A percentile compares a stretch with the other conserved stretches of the same genome.
Evolutionary conservation across 2,797 vertebrate species (phyloP).

Genomic region (Malurus leucopterus): DNA sequence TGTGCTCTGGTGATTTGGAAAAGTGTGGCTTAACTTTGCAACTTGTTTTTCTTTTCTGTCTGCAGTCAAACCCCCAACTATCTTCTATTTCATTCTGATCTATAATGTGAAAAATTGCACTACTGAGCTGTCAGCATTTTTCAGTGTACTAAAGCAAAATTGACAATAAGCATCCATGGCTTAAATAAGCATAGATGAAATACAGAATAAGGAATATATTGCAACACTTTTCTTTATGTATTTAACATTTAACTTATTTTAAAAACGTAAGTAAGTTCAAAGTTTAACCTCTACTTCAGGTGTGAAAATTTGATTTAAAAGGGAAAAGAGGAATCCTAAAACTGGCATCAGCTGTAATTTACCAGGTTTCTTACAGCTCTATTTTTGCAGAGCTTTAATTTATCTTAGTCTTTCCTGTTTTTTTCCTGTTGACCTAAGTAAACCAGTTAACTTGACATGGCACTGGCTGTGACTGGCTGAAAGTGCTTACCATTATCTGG

Average conservation of each 20-base stretch:
- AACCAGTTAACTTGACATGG: slow-evolving; percentile 30
- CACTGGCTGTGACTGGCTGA: slow-evolving; percentile 13
- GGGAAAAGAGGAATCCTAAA: slow-evolving; percentile 13
- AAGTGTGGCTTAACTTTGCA: slow-evolving; percentile 23
- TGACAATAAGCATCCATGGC: background rate
- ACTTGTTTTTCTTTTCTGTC: background rate
- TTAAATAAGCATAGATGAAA: background rate
- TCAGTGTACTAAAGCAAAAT: slow-evolving; percentile 35
- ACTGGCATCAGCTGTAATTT: background rate
- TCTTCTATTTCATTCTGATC: slow-evolving; percentile 38
- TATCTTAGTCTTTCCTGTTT: background rate
- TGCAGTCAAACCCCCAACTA: slow-evolving; percentile 6
- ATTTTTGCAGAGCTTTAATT: background rate
- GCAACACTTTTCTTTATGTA: slow-evolving; percentile 25
- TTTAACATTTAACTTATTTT: slow-evolving; percentile 31
- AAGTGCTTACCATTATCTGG: slow-evolving; percentile 49
- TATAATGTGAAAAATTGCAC: slow-evolving; percentile 73
- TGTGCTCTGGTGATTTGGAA: slow-evolving; percentile 24
- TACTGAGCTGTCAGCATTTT: slow-evolving; percentile 59
- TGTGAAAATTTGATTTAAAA: slow-evolving; percentile 32
- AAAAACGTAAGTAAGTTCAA: background rate
- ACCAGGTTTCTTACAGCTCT: background rate
- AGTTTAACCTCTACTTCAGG: slow-evolving; percentile 12
- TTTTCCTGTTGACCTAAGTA: background rate
- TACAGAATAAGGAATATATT: background rate